These are phyloP conservation scores for Sminthopsis crassicaudata DNA, from an alignment of 2,113 vertebrate species.

Conservation along the genomic window DNA sequence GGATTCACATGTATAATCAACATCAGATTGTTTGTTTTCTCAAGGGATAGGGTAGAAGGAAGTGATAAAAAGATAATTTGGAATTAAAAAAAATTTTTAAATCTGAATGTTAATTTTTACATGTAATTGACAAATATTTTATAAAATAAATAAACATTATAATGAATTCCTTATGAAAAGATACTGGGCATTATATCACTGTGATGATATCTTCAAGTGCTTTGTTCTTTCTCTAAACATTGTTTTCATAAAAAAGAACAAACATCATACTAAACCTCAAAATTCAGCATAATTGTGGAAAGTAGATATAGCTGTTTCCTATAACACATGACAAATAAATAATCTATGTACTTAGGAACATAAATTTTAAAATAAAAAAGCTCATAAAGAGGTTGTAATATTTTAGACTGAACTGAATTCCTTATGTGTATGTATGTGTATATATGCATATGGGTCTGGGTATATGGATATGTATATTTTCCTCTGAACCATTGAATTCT, in stretches of 20 bases:
- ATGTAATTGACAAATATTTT: background rate
- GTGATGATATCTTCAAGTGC: background rate
- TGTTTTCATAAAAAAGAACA: conserved; percentile 22
- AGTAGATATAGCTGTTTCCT: conserved; percentile 53
- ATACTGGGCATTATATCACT: background rate
- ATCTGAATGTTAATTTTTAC: background rate
- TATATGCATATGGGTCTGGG: no score
- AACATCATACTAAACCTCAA: conserved; percentile 34
- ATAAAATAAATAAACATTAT: background rate
- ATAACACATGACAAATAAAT: conserved; percentile 68
- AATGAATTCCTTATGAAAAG: background rate
- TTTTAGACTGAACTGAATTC: background rate
- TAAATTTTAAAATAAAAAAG: conserved; percentile 64
- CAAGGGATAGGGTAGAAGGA: background rate
- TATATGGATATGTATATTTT: background rate
- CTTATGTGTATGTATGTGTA: background rate
- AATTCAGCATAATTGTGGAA: background rate
- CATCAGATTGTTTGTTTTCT: background rate
- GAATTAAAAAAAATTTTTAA: background rate
- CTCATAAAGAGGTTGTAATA: background rate
- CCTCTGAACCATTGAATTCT: background rate
- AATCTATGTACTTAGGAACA: conserved; percentile 70
- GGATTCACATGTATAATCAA: background rate
- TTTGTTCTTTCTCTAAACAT: background rate
- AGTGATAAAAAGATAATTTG: background rate